Conservation (phyloP, 1,140 invertebrate species). For the Meloidogyne floridensis region DNA sequence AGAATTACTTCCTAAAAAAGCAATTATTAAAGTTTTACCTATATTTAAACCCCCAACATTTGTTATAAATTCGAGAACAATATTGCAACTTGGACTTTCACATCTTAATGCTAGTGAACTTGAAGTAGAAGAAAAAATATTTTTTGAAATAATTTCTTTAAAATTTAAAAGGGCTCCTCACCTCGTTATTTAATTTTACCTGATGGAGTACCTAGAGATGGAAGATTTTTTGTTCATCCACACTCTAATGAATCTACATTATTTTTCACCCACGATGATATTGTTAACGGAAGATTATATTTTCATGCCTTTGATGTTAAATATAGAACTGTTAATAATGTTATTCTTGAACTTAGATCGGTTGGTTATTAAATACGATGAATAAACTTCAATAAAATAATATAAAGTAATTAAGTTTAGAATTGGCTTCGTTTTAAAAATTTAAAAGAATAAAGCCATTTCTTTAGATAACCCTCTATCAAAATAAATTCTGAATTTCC, state of each 20-base stretch:
- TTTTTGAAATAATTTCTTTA: conserved; percentile 18
- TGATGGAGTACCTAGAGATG: conserved; percentile 40
- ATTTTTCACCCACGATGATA: conserved; percentile 62
- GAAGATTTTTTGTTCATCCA: conserved; percentile 56
- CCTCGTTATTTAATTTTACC: conserved; percentile 58
- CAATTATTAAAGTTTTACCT: conserved; percentile 46
- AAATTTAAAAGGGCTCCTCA: conserved; percentile 45
- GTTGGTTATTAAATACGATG: not conserved
- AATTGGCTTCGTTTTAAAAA: no score
- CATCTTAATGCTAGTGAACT: conserved; percentile 55
- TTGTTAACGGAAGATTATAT: conserved; percentile 51
- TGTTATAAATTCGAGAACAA: conserved; percentile 49
- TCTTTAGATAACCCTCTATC: not conserved
- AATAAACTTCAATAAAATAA: no score
- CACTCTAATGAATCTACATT: conserved; percentile 50
- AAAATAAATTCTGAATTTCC: not conserved
- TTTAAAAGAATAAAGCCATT: no score
- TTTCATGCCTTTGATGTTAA: conserved; percentile 51
- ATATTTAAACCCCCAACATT: conserved; percentile 46
- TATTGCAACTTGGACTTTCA: conserved; percentile 50
- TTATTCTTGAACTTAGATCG: conserved; percentile 48
- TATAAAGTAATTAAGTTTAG: no score
- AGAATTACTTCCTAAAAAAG: conserved; percentile 50
- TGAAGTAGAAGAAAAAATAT: conserved; percentile 10
- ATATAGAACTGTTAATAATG: conserved; percentile 40